Percentiles rank a stretch among this genome's conserved stretches.
Conservation (phyloP, 2,888 invertebrate genomes). For the Tenthredo notha region DNA sequence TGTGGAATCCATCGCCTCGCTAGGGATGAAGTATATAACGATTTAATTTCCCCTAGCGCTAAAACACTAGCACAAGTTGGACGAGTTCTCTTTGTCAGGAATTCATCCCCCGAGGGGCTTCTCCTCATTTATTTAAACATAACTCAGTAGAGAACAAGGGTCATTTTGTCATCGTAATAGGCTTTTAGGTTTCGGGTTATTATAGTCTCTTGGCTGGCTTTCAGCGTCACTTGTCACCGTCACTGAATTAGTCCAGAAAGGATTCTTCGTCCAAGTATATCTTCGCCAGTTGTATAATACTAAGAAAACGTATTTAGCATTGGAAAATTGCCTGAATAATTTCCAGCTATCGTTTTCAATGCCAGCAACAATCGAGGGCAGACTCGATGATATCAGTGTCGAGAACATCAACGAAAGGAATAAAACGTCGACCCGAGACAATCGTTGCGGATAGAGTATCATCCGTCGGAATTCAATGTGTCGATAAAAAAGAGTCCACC, state of each 20-base stretch:
- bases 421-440: conserved; percentile 29
- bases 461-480: conserved; percentile 37
- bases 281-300: background rate
- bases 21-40: background rate
- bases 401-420: background rate
- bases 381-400: background rate
- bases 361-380: background rate
- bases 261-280: background rate
- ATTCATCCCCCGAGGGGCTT: background rate
- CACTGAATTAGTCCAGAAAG: background rate
- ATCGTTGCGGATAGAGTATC: conserved; percentile 26
- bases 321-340: background rate
- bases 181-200: conserved; percentile 1
- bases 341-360: background rate
- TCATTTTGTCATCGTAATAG: background rate
- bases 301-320: background rate
- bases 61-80: background rate
- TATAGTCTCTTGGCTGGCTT: background rate
- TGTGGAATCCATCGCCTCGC: background rate
- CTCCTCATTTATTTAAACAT: background rate
- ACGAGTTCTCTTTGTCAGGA: background rate
- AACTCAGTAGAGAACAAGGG: background rate
- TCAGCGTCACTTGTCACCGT: background rate
- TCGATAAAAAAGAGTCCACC: conserved; percentile 31
- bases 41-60: background rate